Conservation (phyloP, 2,888 invertebrate genomes). For the Agonopterix subpropinquella region DNA sequence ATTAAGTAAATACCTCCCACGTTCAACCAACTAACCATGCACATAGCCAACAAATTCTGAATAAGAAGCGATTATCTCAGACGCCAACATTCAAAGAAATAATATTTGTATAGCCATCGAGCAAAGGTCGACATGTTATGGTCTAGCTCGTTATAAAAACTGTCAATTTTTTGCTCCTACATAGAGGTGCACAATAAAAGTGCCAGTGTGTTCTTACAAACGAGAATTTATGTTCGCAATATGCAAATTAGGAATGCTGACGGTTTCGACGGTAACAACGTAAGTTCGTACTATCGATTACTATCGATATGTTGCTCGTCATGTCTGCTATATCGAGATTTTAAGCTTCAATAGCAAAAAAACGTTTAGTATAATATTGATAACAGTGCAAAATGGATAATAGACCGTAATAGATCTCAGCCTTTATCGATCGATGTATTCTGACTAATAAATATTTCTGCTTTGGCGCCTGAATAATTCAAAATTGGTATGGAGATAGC, state of each 20-base stretch:
- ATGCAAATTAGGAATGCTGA: conserved; percentile 65
- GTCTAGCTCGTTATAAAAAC: conserved; percentile 47
- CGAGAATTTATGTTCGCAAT: conserved; percentile 70
- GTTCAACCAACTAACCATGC: too few species aligned
- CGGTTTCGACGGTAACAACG: conserved; percentile 27
- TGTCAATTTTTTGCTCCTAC: conserved; percentile 57
- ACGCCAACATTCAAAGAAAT: conserved; percentile 49
- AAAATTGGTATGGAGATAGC: too few species aligned
- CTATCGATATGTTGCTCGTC: not conserved
- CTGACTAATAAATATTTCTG: too few species aligned
- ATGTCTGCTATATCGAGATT: not conserved
- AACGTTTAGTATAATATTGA: too few species aligned
- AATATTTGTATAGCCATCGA: conserved; percentile 63
- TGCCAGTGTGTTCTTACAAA: conserved; percentile 72
- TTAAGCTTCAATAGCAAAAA: not conserved
- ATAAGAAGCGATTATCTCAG: conserved; percentile 1
- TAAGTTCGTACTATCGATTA: not conserved
- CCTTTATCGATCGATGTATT: too few species aligned
- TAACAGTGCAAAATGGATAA: too few species aligned
- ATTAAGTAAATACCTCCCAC: too few species aligned
- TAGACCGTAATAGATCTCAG: too few species aligned
- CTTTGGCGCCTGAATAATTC: too few species aligned
- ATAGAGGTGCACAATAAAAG: conserved; percentile 66
- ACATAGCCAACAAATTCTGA: too few species aligned
- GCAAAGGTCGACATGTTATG: conserved; percentile 46